Evolutionary conservation across 2,113 vertebrate species (phyloP).

Genomic region (Tachycineta bicolor): DNA sequence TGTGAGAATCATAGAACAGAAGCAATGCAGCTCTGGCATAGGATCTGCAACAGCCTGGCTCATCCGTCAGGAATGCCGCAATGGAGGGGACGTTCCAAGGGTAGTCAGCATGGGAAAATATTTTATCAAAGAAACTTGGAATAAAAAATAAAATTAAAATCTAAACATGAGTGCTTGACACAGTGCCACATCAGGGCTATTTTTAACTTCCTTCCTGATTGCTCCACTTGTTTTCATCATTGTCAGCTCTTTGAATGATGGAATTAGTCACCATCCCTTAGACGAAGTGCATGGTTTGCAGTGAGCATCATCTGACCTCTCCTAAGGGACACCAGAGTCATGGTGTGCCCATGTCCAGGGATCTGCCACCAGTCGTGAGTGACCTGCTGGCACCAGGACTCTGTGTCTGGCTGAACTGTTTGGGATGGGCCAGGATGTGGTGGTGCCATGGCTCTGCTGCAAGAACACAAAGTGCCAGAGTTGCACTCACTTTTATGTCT

Average conservation of each 20-base stretch:
- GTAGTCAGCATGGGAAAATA: slow-evolving; percentile 78
- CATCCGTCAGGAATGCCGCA: background rate
- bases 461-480: accelerated
- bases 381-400: background rate
- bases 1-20: background rate
- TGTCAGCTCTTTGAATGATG: background rate
- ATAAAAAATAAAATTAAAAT: slow-evolving; percentile 66
- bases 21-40: background rate
- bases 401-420: background rate
- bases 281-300: background rate
- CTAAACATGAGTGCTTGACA: slow-evolving; percentile 55
- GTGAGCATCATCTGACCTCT: background rate
- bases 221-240: slow-evolving; percentile 11
- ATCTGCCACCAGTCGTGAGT: background rate
- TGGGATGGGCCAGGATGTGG: background rate
- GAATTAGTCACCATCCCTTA: slow-evolving; percentile 6
- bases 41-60: background rate
- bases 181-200: slow-evolving; percentile 43
- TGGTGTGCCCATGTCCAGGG: accelerated
- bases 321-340: background rate
- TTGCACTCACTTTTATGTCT: accelerated
- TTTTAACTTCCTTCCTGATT: slow-evolving; percentile 58
- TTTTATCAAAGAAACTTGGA: slow-evolving; percentile 74
- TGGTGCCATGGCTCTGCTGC: background rate
- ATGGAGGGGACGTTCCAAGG: slow-evolving; percentile 51